Evolutionary conservation across 23 tunicate genomes (phyloP), one percentile per base, ranked within the genome.

Genomic region (Ascidia mentula): DNA sequence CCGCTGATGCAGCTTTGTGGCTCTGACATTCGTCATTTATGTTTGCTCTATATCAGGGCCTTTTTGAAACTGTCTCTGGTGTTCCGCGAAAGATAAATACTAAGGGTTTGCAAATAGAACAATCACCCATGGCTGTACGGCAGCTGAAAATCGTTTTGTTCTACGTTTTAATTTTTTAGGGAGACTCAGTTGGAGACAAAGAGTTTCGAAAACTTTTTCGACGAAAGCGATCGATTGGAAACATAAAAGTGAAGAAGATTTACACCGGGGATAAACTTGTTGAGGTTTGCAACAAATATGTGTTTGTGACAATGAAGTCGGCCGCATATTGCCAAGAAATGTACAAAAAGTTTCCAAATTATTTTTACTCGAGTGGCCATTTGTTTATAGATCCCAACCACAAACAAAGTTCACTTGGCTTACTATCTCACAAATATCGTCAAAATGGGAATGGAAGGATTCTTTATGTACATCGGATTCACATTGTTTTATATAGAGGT

Each of bases 351-450:
- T 42, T 12, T 12, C 53, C 53, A n/a, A n/a, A n/a, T n/a, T n/a
- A n/a, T n/a, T n/a, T n/a, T n/a, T n/a, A n/a, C n/a, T n/a, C n/a
- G n/a, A 5, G 7, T 9, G 65, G 13, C 13, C 65, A 53, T 9
- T 42, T 42, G 53, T 26, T 79, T 72, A 13, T 31, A 81, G 85
- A 20, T 81, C 7, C 85, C 85, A 30, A 37, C 38, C 78, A 81
- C 85, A 13, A 81, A 38, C 31, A 81, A 81, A 71, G 72, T 81
- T 17, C 76, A 81, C 61, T 39, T 37, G n/a, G 85, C 85, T 2
- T 81, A 72, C 60, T 81, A 69, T 36, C 40, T 70, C 34, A 69
- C 61, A 20, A 33, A 71, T 2, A 20, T 81, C 30, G 61, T 72
- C 3, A 42, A 37, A 72, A 45, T 81, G 31, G 85, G 40, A 22